Evolutionary conservation across 2,888 invertebrate genomes (phyloP), one percentile per base, ranked within the genome.

Genomic region (Theretra japonica): DNA sequence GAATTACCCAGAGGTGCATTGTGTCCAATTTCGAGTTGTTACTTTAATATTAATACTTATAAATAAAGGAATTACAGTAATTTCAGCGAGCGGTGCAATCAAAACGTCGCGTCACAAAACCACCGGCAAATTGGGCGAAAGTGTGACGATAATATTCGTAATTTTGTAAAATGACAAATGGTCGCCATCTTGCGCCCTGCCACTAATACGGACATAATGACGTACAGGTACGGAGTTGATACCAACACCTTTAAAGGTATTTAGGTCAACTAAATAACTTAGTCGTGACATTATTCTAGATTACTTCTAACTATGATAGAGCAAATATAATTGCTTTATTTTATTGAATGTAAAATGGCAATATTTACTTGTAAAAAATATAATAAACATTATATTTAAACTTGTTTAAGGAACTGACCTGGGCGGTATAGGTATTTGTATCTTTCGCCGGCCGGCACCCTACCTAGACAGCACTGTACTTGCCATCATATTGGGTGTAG

Each of bases 131-230:
- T 91, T 90, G 83, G 90, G 91, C 85, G 92, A 93, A 93, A 93
- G 93, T 93, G 89, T 90, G 91, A 91, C 92, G 85, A 82, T 91
- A 91, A 92, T 91, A 87, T 89, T 88, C 85, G 83, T 72, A 72
- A 72, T 77, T 73, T 48, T 72, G 68, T 87, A 86, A 88, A 81
- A 90, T 93, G 93, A 93, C 92, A 92, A 93, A 93, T 92, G 89
- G 85, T 83, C 82, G 84, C 82, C 87, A 88, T 88, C 86, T 87
- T 87, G 84, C 75, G 80, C 78, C 79, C 85, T 85, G 79, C 74
- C 79, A 78, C 80, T 82, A 83, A 82, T 83, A 83, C 81, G 80
- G 80, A 72, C 21, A 59, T 76, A 77, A 73, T 75, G 73, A 71
- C 30, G 28, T 58, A 72, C 75, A 68, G 70, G 59, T 19, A 25